A percentile compares a stretch with the other conserved stretches of the same genome.
phyloP scores from a whole-genome alignment of 2,797 vertebrate genomes.

The Hydrocynus forskahlii region DNA sequence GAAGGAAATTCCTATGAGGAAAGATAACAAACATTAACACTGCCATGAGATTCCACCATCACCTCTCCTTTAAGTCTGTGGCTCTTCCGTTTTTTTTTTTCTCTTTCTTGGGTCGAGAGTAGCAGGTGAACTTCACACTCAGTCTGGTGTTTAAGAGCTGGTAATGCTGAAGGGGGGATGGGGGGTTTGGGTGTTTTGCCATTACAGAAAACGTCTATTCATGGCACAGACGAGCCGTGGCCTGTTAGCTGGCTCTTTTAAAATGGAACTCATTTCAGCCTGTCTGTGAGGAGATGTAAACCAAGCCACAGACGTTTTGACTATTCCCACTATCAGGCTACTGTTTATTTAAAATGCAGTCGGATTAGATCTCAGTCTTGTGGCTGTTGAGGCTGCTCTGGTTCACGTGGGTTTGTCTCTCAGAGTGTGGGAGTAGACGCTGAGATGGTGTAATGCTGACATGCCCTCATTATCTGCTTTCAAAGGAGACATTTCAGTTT shows the following conservation, averaged over 20 bases:
- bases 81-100: not conserved
- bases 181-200: slow-evolving; percentile 38
- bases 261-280: slow-evolving; percentile 40
- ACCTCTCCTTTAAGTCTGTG: slow-evolving; percentile 2
- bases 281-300: slow-evolving; percentile 65
- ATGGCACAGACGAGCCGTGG: slow-evolving; percentile 50
- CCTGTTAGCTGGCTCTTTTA: slow-evolving; percentile 21
- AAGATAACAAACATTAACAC: slow-evolving; percentile 73
- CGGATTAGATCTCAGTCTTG: slow-evolving; percentile 58
- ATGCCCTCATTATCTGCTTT: slow-evolving; percentile 46
- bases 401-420: slow-evolving; percentile 16
- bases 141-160: slow-evolving; percentile 12
- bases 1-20: slow-evolving; percentile 76
- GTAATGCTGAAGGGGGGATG: not conserved
- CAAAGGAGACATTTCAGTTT: slow-evolving; percentile 38
- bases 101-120: slow-evolving; percentile 49
- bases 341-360: slow-evolving; percentile 61
- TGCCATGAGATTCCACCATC: slow-evolving; percentile 69
- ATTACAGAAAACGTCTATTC: slow-evolving; percentile 46
- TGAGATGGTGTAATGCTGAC: slow-evolving; percentile 49
- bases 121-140: slow-evolving; percentile 76
- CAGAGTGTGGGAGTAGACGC: slow-evolving; percentile 50
- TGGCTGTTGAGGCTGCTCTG: slow-evolving; percentile 1
- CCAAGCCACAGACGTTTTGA: slow-evolving; percentile 55
- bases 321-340: not conserved